A percentile compares a stretch with the other conserved stretches of the same genome.
Conservation (phyloP, 2,888 invertebrate genomes). For the Tribolium freemani region DNA sequence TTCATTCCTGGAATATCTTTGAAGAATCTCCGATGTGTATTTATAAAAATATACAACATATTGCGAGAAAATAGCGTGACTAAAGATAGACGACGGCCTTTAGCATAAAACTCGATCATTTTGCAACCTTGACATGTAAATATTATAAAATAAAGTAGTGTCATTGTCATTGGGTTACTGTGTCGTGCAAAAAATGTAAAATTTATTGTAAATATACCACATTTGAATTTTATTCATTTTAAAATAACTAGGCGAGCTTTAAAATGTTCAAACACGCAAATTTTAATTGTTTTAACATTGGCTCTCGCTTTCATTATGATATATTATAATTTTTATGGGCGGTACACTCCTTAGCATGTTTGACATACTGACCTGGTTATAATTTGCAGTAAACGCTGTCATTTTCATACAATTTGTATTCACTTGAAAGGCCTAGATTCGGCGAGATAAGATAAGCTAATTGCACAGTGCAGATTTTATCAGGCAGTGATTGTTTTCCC, state of each 20-base stretch:
- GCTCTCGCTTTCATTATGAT: constrained; percentile 7
- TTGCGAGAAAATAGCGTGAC: constrained; percentile 2
- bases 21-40: neutral
- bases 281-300: constrained; percentile 6
- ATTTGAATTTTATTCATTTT: neutral
- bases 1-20: neutral
- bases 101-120: constrained; percentile 23
- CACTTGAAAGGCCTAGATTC: neutral
- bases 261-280: neutral
- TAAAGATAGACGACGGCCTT: constrained; percentile 21
- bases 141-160: constrained; percentile 49
- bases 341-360: neutral
- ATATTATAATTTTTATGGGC: neutral
- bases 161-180: constrained; percentile 53
- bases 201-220: neutral
- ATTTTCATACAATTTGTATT: neutral
- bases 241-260: neutral
- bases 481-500: neutral
- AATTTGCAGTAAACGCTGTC: neutral
- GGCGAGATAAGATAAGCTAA: neutral
- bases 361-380: constrained; percentile 12
- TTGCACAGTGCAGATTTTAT: neutral
- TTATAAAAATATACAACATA: neutral
- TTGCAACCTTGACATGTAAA: constrained; percentile 47
- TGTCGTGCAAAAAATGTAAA: constrained; percentile 39